Evolutionary conservation across 2,113 vertebrate genomes (phyloP), one percentile per base, ranked within the genome.

Genomic region (Petromus typicus): DNA sequence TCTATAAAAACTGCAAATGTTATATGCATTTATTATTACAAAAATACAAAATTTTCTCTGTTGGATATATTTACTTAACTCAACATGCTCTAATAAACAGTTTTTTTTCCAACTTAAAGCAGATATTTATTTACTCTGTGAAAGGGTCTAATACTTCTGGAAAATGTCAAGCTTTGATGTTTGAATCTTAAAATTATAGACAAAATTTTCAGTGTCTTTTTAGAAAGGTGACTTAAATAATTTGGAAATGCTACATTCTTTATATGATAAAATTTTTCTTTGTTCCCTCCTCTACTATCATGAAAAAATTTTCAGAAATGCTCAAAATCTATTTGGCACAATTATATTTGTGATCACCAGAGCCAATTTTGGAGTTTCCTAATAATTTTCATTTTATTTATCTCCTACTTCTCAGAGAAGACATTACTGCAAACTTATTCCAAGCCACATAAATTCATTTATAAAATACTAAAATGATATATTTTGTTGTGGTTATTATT

Each of bases 191-290:
- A 25, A 81, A 20, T 66, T 51, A 10, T 32, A 81, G 56, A 73
- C 57, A 93, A 92, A 92, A 88, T 83, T 76, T 2, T 67, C 48
- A 59, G 40, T 67, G 40, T 83, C 32, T 92, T 22, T 34, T 83
- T 92, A 76, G 23, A 87, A 71, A 34, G 43, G 45, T 81, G 37
- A 90, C 67, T n/a, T n/a, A 73, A 40, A 75, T 59, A 59, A 80
- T 51, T 86, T 90, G 54, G 37, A n/a, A 79, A 71, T 79, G n/a
- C 54, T 43, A 85, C 2, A 71, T 56, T 5, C 18, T 81, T 54
- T 80, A 56, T 81, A 64, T 18, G 11, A 83, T 34, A 27, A 37
- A 75, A 27, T 86, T 40, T 13, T 32, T 2, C 18, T 64, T 86
- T 80, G 3, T 57, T 76, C 57, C 17, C 2, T 45, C 22, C 61